Base-by-base conservation (phyloP, 2,797 vertebrate species). In the Scleropages formosus region DNA sequence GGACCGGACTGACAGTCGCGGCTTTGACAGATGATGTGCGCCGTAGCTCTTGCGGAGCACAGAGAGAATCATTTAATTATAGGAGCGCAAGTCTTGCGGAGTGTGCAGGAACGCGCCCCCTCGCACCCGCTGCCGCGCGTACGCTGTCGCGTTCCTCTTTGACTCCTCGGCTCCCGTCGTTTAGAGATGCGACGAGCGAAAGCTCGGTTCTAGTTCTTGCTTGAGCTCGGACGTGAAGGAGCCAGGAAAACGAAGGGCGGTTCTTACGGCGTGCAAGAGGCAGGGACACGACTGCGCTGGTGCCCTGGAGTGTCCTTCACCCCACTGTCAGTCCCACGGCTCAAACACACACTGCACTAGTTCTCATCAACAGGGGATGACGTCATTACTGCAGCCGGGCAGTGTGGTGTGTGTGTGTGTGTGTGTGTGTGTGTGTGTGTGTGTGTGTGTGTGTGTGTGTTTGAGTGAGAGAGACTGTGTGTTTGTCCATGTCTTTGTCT, bases 301-400 rank as follows among this genome's bases (percentile, higher is more conserved):
- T 77, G 78, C 81, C 72, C 78, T 62, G 77, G 63, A 74, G 81
- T 85, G 82, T 87, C 86, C 82, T 85, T 88, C 82, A 69, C 75
- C 78, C 72, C 81, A 75, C 82, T 85, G 47, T 61, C 61, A 77
- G 80, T 83, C 76, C 77, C 79, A 82, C 78, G 82, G 79, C 78
- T 79, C n/a, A n/a, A n/a, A n/a, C n/a, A n/a, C n/a, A n/a, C n/a
- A n/a, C 83, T 78, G 84, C 85, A 82, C 87, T 87, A 86, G 85
- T 79, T 84, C 83, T 87, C 81, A 88, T 84, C 85, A 89, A 87
- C 84, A 86, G 85, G 64, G 78, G 78, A 84, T 85, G 85, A 91
- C 85, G 82, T 90, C 88, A 90, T 83, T 74, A 47, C 76, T 59
- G 62, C 39, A 12, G 77, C n/a, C n/a, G 13, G 74, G 65, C 72